Conservation (phyloP, 2,888 invertebrate genomes). For the Seira ritae region DNA sequence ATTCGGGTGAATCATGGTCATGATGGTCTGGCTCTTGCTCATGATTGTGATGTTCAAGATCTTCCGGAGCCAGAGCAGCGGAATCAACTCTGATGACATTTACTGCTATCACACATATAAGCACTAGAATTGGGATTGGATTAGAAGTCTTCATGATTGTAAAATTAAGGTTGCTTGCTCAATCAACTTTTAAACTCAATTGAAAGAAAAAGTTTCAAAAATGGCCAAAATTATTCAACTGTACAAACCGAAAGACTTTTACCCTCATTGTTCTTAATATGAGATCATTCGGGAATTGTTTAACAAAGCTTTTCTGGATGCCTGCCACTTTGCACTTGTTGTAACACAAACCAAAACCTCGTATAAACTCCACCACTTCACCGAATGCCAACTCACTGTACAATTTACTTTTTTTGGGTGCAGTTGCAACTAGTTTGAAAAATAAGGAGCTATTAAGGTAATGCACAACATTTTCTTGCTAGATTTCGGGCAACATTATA, state of each 20-base stretch:
- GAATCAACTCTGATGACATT: background rate
- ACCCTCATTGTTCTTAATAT: conserved; percentile 1
- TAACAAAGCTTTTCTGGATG: background rate
- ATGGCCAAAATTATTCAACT: background rate
- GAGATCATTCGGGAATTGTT: background rate
- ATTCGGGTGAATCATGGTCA: background rate
- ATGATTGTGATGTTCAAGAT: background rate
- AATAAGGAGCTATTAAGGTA: conserved; percentile 1
- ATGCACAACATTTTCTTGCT: background rate
- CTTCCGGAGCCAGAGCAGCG: background rate
- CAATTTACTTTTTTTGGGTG: too few species aligned
- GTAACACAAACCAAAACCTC: too few species aligned
- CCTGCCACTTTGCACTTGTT: background rate
- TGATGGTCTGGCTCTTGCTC: background rate
- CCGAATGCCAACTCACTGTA: too few species aligned
- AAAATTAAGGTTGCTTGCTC: background rate
- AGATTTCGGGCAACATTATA: background rate
- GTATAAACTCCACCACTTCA: too few species aligned
- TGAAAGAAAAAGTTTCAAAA: background rate
- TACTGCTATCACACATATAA: background rate
- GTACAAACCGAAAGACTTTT: background rate
- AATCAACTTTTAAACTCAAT: background rate
- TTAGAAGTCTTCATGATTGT: background rate
- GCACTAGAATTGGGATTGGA: too few species aligned
- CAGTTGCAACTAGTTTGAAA: background rate